Base-by-base conservation (phyloP, 2,888 invertebrate genomes). In the Plebejus argus region DNA sequence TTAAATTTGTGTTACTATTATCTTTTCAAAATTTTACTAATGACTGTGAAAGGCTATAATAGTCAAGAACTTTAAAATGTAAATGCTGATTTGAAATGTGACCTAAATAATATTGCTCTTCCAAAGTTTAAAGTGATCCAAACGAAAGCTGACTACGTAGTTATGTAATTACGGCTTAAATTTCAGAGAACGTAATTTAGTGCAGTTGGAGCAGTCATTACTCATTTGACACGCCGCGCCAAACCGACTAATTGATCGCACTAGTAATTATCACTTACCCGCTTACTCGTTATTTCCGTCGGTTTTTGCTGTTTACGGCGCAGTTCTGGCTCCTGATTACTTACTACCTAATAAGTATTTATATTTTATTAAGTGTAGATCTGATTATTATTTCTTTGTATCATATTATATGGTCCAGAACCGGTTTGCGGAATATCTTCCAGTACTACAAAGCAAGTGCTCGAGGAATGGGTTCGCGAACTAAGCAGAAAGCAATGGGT, bases 171-270 rank as follows among this genome's bases (percentile, higher is more conserved):
- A 28, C 15, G 66, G 28, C 28, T 66, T 33, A 18, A 66, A 66
- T 66, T 66, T 66, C 61, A 28, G 23, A 66, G 61, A 66, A 23
- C 61, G 12, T 33, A 66, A 66, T 66, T 66, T 66, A 66, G 5
- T 66, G 28, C 66, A 66, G 28, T 33, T 12, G 15, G 33, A 12
- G 66, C 15, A 28, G 66, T 66, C n/a, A n/a, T n/a, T 28, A 28
- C 28, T 28, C 66, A 66, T 15, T 66, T 66, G 28, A 28, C 28
- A 66, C 66, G 33, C 66, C 28, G 28, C 28, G 66, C 15, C 66
- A 66, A 66, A 66, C 66, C 66, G 28, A 18, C 33, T 66, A 33
- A 66, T 66, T 66, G 66, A 33, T 33, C 66, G 66, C 15, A 66
- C 66, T 66, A 23, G 5, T 66, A 33, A 66, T 66, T 66, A 28